A percentile compares a stretch with the other conserved stretches of the same genome.
Conservation (phyloP, 1,140 invertebrate genomes). For the Micrasema minimum region DNA sequence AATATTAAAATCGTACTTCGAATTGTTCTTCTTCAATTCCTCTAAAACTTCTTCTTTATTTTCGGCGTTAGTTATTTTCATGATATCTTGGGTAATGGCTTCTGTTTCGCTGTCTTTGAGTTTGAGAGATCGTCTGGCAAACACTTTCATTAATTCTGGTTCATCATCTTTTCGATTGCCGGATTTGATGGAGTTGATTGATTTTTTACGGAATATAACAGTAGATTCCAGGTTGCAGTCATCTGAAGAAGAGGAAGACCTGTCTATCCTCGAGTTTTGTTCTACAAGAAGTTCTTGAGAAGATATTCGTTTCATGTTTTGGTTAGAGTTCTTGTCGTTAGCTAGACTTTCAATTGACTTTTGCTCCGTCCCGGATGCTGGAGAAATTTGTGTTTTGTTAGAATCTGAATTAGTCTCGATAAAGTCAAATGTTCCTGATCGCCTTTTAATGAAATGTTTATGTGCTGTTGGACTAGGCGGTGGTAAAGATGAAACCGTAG, state of each 20-base stretch:
- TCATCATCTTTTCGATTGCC: conserved; percentile 70
- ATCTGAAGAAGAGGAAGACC: conserved; percentile 51
- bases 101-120: conserved; percentile 76
- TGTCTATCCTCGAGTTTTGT: conserved; percentile 44
- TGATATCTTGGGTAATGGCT: conserved; percentile 67
- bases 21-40: conserved; percentile 42
- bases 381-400: conserved; percentile 33
- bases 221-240: conserved; percentile 59
- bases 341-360: conserved; percentile 22
- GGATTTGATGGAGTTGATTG: conserved; percentile 49
- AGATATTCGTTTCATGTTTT: conserved; percentile 47
- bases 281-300: conserved; percentile 49
- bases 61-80: conserved; percentile 44
- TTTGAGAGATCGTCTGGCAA: conserved; percentile 80
- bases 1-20: conserved; percentile 64
- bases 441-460: conserved; percentile 48
- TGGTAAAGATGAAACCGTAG: conserved; percentile 43
- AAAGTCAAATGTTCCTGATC: conserved; percentile 44
- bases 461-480: conserved; percentile 49
- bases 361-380: background rate
- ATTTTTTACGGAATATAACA: conserved; percentile 69
- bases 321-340: conserved; percentile 30
- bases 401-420: conserved; percentile 41
- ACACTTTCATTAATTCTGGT: conserved; percentile 83
- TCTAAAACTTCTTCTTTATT: conserved; percentile 43